These are phyloP conservation scores for Anomalospiza imberbis DNA, from an alignment of 2,797 vertebrate genomes.

Conservation along the genomic window DNA sequence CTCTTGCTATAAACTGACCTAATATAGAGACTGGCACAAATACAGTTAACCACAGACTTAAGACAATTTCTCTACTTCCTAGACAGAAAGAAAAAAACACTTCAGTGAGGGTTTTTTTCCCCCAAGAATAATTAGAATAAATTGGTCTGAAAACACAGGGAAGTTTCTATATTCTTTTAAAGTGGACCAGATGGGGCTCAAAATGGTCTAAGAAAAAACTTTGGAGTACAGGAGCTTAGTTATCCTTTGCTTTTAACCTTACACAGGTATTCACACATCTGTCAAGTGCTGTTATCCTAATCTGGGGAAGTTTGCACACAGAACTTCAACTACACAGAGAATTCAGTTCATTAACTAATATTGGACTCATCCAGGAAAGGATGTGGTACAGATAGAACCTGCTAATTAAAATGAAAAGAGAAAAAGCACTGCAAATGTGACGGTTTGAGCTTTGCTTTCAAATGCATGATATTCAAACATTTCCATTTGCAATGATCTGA, in stretches of 20 bases:
- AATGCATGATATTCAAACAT: neutral
- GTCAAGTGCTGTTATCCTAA: neutral
- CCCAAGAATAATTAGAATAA: neutral
- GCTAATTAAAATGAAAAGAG: neutral
- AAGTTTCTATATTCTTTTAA: neutral
- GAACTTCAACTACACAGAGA: neutral
- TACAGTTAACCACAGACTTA: neutral
- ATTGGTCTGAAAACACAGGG: neutral
- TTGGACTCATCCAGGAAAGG: neutral
- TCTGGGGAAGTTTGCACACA: neutral
- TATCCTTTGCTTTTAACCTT: neutral
- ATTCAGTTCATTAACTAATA: neutral
- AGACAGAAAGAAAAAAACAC: neutral
- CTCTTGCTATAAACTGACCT: neutral
- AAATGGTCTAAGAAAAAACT: neutral
- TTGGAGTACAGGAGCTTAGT: neutral
- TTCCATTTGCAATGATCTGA: neutral
- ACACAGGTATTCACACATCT: neutral
- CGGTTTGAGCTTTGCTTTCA: neutral
- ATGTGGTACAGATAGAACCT: neutral
- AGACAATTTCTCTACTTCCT: neutral
- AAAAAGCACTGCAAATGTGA: neutral
- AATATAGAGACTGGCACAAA: neutral
- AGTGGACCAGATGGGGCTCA: neutral
- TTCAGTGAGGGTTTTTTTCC: accelerated